Evolutionary conservation across 2,113 vertebrate species (phyloP).

Genomic region (Corapipo altera): DNA sequence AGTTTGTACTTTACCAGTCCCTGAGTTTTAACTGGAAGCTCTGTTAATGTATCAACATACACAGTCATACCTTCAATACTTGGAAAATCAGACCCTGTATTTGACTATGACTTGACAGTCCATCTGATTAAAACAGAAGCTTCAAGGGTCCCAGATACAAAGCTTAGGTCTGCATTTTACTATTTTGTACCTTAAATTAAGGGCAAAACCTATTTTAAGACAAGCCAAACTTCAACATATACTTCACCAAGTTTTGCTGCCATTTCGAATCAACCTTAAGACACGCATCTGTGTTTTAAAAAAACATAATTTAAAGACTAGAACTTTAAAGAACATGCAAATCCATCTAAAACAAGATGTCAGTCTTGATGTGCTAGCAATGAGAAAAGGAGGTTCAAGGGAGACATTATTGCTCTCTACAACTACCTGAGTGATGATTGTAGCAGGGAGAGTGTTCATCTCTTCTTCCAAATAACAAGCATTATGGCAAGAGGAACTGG

Average conservation of each 20-base stretch:
- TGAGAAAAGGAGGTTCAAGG: neutral
- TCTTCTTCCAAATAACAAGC: neutral
- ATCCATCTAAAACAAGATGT: neutral
- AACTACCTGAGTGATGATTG: neutral
- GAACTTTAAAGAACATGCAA: neutral
- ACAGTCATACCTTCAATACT: neutral
- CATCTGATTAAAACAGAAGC: neutral
- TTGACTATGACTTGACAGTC: neutral
- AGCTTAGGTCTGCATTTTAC: neutral
- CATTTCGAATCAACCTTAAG: neutral
- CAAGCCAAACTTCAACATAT: neutral
- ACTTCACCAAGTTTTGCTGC: neutral
- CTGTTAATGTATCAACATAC: neutral
- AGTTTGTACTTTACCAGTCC: neutral
- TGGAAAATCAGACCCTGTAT: neutral
- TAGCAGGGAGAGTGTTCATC: neutral
- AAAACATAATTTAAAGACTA: rapidly evolving
- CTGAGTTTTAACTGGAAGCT: neutral
- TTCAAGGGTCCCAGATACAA: neutral
- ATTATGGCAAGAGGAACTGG: neutral
- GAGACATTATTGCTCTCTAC: neutral
- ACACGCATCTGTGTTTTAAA: neutral
- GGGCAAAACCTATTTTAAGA: neutral
- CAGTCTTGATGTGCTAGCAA: neutral
- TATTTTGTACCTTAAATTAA: neutral